phyloP scores from a whole-genome alignment of 2,888 invertebrate species.

The Cosmia pyralina region DNA sequence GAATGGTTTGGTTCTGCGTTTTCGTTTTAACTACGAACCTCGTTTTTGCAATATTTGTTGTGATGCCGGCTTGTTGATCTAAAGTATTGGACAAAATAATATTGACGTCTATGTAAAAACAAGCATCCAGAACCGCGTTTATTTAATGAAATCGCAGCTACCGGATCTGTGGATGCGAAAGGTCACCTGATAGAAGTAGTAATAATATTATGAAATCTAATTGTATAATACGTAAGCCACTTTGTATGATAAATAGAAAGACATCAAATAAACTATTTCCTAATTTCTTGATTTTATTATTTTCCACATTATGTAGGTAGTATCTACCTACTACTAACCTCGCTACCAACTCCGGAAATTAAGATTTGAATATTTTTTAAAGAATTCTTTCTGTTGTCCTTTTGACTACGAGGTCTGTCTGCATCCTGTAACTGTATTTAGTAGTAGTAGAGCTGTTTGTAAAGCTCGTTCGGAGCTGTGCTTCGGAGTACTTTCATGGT shows the following conservation, averaged over 20 bases:
- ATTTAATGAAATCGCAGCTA: slow-evolving; percentile 28
- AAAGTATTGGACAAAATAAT: slow-evolving; percentile 32
- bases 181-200: slow-evolving; percentile 67
- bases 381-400: too few species aligned
- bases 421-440: too few species aligned
- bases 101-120: slow-evolving; percentile 20
- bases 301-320: neutral
- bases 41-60: slow-evolving; percentile 18
- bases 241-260: slow-evolving; percentile 89
- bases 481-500: too few species aligned
- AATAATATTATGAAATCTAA: slow-evolving; percentile 65
- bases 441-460: too few species aligned
- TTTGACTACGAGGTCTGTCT: too few species aligned
- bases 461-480: too few species aligned
- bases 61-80: slow-evolving; percentile 18
- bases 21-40: slow-evolving; percentile 9
- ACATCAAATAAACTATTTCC: slow-evolving; percentile 84
- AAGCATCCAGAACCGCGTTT: slow-evolving; percentile 9
- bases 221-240: slow-evolving; percentile 85
- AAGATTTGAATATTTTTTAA: too few species aligned
- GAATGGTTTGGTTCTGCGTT: slow-evolving; percentile 26
- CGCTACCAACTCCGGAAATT: too few species aligned
- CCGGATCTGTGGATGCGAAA: slow-evolving; percentile 32
- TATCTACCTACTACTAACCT: too few species aligned
- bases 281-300: slow-evolving; percentile 58